A percentile compares a stretch with the other conserved stretches of the same genome.
Conservation (phyloP, 92 coral and sea anemone genomes). For the Hydrozoanthus gracilis region DNA sequence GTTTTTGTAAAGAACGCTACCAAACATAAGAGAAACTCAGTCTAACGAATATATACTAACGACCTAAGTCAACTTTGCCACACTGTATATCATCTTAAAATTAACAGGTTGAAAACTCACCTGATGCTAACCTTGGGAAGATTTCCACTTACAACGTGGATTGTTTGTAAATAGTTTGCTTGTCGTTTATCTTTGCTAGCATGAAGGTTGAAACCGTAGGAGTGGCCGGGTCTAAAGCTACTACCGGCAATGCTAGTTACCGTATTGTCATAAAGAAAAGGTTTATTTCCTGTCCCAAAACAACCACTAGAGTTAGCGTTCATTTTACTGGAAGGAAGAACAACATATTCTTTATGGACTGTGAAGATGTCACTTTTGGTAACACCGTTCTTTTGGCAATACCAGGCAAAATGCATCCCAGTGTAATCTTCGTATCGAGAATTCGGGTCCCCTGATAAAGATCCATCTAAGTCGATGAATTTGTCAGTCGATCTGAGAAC, state of each 20-base stretch:
- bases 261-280: neutral
- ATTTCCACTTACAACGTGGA: slow-evolving; percentile 3
- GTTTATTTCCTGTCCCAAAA: neutral
- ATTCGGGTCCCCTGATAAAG: slow-evolving; percentile 2
- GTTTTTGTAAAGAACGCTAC: too few relatives aligned
- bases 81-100: neutral
- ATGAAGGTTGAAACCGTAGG: slow-evolving; percentile 8
- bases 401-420: slow-evolving; percentile 21
- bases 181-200: neutral
- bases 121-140: slow-evolving; percentile 8
- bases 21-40: too few relatives aligned
- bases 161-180: slow-evolving; percentile 12
- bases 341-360: neutral
- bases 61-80: neutral
- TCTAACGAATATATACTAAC: neutral
- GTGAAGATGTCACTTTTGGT: neutral
- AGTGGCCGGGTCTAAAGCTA: neutral
- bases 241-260: neutral
- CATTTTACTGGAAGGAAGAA: neutral
- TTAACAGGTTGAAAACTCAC: neutral
- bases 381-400: neutral
- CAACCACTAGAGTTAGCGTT: neutral
- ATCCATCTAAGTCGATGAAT: neutral
- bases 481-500: neutral
- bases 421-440: neutral